phyloP scores from a whole-genome alignment of 2,113 vertebrate species.

The Hippocampus barbouri region DNA sequence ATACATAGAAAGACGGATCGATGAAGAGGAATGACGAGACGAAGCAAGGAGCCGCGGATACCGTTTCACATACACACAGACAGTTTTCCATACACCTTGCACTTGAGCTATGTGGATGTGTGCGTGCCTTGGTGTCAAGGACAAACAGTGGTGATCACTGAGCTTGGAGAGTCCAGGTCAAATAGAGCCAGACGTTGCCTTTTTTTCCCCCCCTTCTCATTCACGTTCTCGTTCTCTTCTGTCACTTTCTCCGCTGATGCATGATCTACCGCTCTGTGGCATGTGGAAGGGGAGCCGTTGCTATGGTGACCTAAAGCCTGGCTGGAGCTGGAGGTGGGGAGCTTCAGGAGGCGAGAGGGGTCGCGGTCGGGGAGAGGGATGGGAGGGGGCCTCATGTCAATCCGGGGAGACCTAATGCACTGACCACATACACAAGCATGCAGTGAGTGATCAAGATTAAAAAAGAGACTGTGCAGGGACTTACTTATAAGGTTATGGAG shows the following conservation, averaged over 20 bases:
- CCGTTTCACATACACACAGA: background rate
- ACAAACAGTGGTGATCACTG: slow-evolving; percentile 44
- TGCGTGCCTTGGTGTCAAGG: slow-evolving; percentile 25
- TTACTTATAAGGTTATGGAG: slow-evolving; percentile 73
- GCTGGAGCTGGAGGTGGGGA: slow-evolving; percentile 50
- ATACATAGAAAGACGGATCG: slow-evolving; percentile 36
- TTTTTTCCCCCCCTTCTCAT: slow-evolving; percentile 20
- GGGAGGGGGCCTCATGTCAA: slow-evolving; percentile 1
- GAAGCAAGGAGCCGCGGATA: slow-evolving; percentile 18
- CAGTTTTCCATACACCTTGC: background rate
- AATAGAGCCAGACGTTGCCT: slow-evolving; percentile 54
- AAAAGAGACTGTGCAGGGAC: slow-evolving; percentile 65
- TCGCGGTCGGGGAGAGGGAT: too few species aligned
- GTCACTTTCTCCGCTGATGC: slow-evolving; percentile 63
- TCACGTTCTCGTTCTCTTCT: slow-evolving; percentile 29
- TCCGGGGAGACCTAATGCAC: slow-evolving; percentile 28
- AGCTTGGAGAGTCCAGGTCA: slow-evolving; percentile 55
- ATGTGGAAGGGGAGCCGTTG: slow-evolving; percentile 66
- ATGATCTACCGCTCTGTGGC: slow-evolving; percentile 70
- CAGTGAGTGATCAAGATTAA: slow-evolving; percentile 68
- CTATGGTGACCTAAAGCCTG: slow-evolving; percentile 66
- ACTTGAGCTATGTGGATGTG: background rate
- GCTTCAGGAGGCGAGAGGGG: slow-evolving; percentile 18
- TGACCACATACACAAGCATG: slow-evolving; percentile 32
- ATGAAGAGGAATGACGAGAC: slow-evolving; percentile 28